phyloP scores from a whole-genome alignment of 2,888 invertebrate species.

The Elmis aenea region DNA sequence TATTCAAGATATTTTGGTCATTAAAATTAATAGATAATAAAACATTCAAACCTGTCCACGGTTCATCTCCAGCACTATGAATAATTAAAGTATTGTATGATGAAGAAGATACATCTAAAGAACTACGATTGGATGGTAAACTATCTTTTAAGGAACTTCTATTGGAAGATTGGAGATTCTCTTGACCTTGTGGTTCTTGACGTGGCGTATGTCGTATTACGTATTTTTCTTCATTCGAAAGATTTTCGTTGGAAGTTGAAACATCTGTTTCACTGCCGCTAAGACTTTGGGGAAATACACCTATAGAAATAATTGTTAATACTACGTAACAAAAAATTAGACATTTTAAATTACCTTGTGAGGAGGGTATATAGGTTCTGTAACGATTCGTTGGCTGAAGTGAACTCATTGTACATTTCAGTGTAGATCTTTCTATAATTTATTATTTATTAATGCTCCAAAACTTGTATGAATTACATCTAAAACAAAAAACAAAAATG shows the following conservation, averaged over 20 bases:
- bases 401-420: constrained; percentile 31
- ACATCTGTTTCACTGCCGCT: constrained; percentile 88
- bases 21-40: too few relatives aligned
- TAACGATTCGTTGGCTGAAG: constrained; percentile 39
- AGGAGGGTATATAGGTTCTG: constrained; percentile 33
- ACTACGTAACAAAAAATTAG: not conserved
- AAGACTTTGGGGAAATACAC: constrained; percentile 65
- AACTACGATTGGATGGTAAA: constrained; percentile 60
- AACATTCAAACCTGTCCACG: constrained; percentile 54
- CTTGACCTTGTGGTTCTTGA: constrained; percentile 90
- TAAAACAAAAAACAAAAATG: too few relatives aligned
- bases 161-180: constrained; percentile 62
- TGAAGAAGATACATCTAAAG: constrained; percentile 69
- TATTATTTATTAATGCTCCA: constrained; percentile 12
- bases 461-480: constrained; percentile 30
- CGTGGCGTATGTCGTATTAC: constrained; percentile 76
- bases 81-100: constrained; percentile 82
- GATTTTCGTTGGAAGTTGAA: constrained; percentile 84
- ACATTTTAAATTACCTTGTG: constrained; percentile 28
- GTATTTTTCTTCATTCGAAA: constrained; percentile 79
- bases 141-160: constrained; percentile 58
- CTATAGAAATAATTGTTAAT: constrained; percentile 23
- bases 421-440: constrained; percentile 5
- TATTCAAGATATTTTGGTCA: too few relatives aligned
- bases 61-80: constrained; percentile 68